phyloP scores from a whole-genome alignment of 2,113 vertebrate species.

The Mionectes macconnelli region DNA sequence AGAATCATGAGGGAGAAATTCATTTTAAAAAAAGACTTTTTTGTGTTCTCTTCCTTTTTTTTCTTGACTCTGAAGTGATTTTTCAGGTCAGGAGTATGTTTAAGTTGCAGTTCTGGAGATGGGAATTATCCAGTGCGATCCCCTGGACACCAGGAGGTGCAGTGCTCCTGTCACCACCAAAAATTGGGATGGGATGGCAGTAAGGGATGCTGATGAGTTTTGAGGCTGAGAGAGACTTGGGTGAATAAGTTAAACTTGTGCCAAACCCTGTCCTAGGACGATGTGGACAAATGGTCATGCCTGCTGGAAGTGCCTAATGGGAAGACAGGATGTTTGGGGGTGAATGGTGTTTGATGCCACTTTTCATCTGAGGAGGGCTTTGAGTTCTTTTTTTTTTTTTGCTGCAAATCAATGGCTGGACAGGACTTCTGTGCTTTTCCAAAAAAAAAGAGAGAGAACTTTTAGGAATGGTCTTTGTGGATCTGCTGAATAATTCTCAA shows the following conservation, averaged over 20 bases:
- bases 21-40: not conserved
- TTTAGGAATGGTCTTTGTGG: not conserved
- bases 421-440: not conserved
- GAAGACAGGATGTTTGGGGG: not conserved
- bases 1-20: not conserved
- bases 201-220: not conserved
- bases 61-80: not conserved
- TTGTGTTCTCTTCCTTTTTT: not conserved
- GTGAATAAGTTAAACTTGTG: not conserved
- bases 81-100: not conserved
- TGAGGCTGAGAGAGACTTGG: not conserved
- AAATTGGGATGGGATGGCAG: not conserved
- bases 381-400: not conserved
- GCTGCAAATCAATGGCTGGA: not conserved
- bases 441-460: not conserved
- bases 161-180: not conserved
- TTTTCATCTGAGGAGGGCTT: not conserved
- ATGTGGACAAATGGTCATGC: accelerated
- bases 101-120: not conserved
- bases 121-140: not conserved
- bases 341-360: not conserved
- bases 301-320: not conserved
- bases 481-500: not conserved
- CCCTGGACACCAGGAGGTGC: not conserved
- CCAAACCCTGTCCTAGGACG: not conserved